A percentile compares a stretch with the other conserved stretches of the same genome.
These are phyloP conservation scores for Nyctalus aviator DNA, from an alignment of 2,797 vertebrate species.

Conservation along the genomic window DNA sequence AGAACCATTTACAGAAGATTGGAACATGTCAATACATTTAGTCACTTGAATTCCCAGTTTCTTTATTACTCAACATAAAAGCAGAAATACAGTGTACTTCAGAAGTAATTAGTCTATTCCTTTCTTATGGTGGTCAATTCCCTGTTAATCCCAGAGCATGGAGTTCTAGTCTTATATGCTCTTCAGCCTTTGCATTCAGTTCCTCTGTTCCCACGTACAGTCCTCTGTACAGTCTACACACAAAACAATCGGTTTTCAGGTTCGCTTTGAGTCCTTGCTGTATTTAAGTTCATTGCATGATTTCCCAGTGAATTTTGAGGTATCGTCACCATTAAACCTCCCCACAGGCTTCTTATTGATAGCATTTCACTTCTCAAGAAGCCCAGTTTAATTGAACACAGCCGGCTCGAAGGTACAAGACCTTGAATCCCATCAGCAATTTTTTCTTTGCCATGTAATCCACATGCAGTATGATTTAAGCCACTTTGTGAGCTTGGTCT, in stretches of 20 bases:
- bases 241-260: background rate
- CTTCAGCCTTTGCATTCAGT: background rate
- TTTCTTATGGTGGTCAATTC: background rate
- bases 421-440: conserved; percentile 47
- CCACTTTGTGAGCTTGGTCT: conserved; percentile 32
- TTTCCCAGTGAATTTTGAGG: conserved; percentile 51
- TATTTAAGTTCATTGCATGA: background rate
- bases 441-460: conserved; percentile 64
- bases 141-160: background rate
- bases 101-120: background rate
- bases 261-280: conserved; percentile 19
- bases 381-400: conserved; percentile 60
- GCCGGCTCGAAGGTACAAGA: background rate
- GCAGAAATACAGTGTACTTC: background rate
- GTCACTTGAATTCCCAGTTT: background rate
- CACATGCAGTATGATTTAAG: conserved; percentile 52
- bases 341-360: background rate
- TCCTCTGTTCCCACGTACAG: background rate
- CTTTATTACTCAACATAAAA: background rate
- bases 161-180: background rate
- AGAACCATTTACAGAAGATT: background rate
- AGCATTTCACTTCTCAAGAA: background rate
- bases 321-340: background rate
- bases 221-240: background rate
- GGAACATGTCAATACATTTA: background rate